Percentiles rank a stretch among this genome's conserved stretches.
Conservation (phyloP, 37 sponge, comb jelly and placozoan genomes). For the Theonella swinhoei region DNA sequence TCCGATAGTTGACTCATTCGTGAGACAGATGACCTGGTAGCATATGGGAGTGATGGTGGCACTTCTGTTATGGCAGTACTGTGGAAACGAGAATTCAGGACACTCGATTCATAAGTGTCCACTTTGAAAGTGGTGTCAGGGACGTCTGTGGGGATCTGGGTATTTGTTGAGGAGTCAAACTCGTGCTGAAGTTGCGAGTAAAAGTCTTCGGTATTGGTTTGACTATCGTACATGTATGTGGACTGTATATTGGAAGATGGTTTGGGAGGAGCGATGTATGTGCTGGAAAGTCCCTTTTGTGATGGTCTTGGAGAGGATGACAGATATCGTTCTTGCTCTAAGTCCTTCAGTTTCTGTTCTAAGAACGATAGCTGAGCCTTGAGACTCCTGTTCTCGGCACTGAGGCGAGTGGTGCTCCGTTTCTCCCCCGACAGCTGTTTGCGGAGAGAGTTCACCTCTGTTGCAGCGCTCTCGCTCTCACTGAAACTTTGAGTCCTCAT, state of each 20-base stretch:
- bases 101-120: too few relatives aligned
- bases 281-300: neutral
- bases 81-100: too few relatives aligned
- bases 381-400: constrained; percentile 14
- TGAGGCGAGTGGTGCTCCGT: neutral
- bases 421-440: constrained; percentile 4
- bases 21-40: neutral
- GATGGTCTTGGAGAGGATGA: too few relatives aligned
- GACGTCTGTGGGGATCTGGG: too few relatives aligned
- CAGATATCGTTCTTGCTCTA: neutral
- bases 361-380: constrained; percentile 15
- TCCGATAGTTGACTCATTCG: neutral
- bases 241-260: neutral
- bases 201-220: neutral
- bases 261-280: neutral
- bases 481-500: neutral
- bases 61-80: neutral
- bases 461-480: neutral
- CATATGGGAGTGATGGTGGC: neutral
- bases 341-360: constrained; percentile 3
- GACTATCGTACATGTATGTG: neutral
- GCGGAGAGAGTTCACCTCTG: neutral
- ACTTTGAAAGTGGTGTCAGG: too few relatives aligned
- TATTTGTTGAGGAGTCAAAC: neutral
- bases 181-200: neutral